Base-by-base conservation (phyloP, 2,797 vertebrate species). In the Schizothorax lantsangensis region DNA sequence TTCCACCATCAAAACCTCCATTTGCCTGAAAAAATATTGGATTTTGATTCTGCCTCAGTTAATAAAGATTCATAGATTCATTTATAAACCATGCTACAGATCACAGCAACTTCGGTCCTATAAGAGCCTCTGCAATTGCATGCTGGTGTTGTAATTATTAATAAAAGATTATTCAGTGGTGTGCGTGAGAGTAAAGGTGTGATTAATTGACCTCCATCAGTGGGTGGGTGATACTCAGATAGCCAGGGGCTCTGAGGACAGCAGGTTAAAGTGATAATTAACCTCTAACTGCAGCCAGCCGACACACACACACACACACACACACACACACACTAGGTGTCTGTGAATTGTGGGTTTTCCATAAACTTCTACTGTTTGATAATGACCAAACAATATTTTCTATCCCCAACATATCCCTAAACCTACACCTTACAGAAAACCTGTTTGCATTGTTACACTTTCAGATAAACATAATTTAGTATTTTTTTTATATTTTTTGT, bases 211-310 rank as follows among this genome's bases (percentile, higher is more conserved):
- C 30, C 82, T 84, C 82, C 52, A 72, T 88, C 84, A 84, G 43
- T n/a, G n/a, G 62, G 75, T 64, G 73, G 71, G 43, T 64, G 40
- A 84, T 64, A 74, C 40, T 62, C 36, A 4, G 38, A 40, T 40
- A 40, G 6, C 71, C 71, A 77, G 30, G 68, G 38, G 33, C n/a
- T 64, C 23, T 79, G 5, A 79, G 43, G 74, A 45, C 52, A 64
- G 2, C 10, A 87, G 71, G 74, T 69, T 80, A 36, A 82, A 59
- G 72, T 81, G 40, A 78, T 72, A 86, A 84, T 88, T 86, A 88
- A 89, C 84, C 86, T 57, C 62, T 68, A 80, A 83, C 83, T 83
- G 66, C 73, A 68, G 64, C 33, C 66, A 68, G 33, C 15, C 66
- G 33, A 23, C 19, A 43, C 26, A 64, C 69, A 36, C 17, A 36